Evolutionary conservation across 2,888 invertebrate species (phyloP), one percentile per base, ranked within the genome.

Genomic region (Capitulum mitella): DNA sequence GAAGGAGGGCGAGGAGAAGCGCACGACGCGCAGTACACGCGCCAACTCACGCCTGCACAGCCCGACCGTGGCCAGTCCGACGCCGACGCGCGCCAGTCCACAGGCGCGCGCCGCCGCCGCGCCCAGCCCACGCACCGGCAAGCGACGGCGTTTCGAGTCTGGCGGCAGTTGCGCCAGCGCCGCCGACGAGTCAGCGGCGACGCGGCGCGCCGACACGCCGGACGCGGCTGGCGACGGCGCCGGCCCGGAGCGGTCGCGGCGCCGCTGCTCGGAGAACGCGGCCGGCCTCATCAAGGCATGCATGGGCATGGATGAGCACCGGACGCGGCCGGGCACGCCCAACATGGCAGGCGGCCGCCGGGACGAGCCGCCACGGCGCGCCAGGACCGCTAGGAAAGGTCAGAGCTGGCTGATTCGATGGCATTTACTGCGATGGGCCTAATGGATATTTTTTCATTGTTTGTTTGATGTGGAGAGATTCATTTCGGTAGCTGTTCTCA

Each of bases 71-170:
- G 37, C 70, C 70, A 70, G 70, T 26, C 70, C 70, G 37, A 70
- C 70, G 37, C 37, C 70, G 37, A 37, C 64, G 64, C 64, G 64
- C 22, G 64, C 64, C 64, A 64, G 64, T 37, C 64, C 64, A 5
- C 32, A 32, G 64, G 37, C 70, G 70, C 70, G 70, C 37, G 40
- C 40, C 37, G 70, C 37, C 3, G 70, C 70, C 26, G 70, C 26
- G 6, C 37, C 70, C 34, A 80, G 79, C 54, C 81, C 79, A 19
- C 77, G 79, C 29, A 80, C 82, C 26, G 80, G 83, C 77, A 93
- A 93, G 85, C 89, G 94, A 80, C 92, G 92, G 85, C 89, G 93
- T 77, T 90, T 92, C 84, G 93, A 93, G 84, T 92, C 93, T 0
- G 93, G 93, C 83, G 91, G 92, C 85, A 91, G 90, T 70, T 88